Conservation (phyloP, 2,888 invertebrate species). For the Piscicola geometra region DNA sequence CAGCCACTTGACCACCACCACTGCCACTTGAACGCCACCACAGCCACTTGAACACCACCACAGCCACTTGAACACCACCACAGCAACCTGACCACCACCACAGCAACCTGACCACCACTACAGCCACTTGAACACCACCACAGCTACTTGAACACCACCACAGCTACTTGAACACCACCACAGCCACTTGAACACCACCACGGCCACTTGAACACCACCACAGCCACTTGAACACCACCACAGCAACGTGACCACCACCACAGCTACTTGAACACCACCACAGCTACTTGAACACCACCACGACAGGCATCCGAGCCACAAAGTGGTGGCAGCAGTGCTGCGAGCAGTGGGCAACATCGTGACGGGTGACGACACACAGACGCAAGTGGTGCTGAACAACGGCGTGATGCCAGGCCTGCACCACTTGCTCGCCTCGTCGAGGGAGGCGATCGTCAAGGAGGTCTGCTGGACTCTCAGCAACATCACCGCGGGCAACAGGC, state of each 20-base stretch:
- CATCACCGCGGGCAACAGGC: slow-evolving; percentile 87
- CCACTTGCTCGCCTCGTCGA: slow-evolving; percentile 64
- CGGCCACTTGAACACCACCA: too few species aligned
- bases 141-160: too few species aligned
- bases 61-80: neutral
- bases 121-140: too few species aligned
- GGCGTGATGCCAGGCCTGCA: slow-evolving; percentile 78
- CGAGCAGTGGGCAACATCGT: slow-evolving; percentile 97
- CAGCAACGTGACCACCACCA: neutral
- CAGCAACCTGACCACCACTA: too few species aligned
- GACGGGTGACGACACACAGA: slow-evolving; percentile 91
- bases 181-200: too few species aligned
- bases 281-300: too few species aligned
- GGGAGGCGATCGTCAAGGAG: slow-evolving; percentile 63
- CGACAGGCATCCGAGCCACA: slow-evolving; percentile 52
- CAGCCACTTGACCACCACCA: too few species aligned
- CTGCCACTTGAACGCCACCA: neutral
- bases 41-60: neutral
- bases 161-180: too few species aligned
- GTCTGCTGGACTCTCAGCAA: slow-evolving; percentile 97
- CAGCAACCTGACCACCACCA: too few species aligned
- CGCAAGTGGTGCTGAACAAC: slow-evolving; percentile 76
- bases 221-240: neutral
- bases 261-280: too few species aligned
- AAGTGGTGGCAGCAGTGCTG: slow-evolving; percentile 68